Conservation (phyloP, 2,113 vertebrate species). For the Ardeotis arabs region DNA sequence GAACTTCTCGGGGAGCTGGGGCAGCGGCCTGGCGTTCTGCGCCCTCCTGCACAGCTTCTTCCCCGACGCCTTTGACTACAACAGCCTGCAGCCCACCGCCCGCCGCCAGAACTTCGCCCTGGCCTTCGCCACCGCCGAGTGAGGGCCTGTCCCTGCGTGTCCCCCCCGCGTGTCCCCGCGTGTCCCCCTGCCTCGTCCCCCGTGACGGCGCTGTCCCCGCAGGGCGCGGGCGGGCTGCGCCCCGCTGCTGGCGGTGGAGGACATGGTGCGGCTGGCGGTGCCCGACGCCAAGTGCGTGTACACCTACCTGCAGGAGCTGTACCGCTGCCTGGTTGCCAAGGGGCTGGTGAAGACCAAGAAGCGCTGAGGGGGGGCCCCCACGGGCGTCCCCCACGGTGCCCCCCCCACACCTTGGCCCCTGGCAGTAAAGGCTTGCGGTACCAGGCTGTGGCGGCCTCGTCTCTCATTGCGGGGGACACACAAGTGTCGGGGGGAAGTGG, state of each 20-base stretch:
- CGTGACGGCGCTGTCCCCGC: neutral
- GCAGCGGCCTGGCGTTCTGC: conserved; percentile 79
- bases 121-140: conserved; percentile 79
- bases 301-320: conserved; percentile 82
- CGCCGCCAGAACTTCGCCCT: conserved; percentile 76
- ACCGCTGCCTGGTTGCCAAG: conserved; percentile 79
- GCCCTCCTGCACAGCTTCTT: conserved; percentile 82
- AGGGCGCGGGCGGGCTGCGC: conserved; percentile 76
- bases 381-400: no score
- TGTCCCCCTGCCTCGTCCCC: no score
- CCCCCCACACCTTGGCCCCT: no score
- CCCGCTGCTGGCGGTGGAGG: conserved; percentile 79
- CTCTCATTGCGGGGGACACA: neutral
- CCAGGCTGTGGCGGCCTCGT: fast-evolving
- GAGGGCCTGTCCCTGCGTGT: neutral
- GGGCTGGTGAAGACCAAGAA: conserved; percentile 81
- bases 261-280: conserved; percentile 75
- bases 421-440: neutral
- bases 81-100: conserved; percentile 53
- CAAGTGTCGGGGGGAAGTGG: no score
- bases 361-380: conserved; percentile 34
- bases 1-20: conserved; percentile 82
- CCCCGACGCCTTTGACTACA: conserved; percentile 76
- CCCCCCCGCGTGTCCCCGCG: neutral
- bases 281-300: conserved; percentile 80